These are phyloP conservation scores for Dendrophyllia cribrosa DNA, from an alignment of 64 coral and sea anemone species.

Conservation along the genomic window DNA sequence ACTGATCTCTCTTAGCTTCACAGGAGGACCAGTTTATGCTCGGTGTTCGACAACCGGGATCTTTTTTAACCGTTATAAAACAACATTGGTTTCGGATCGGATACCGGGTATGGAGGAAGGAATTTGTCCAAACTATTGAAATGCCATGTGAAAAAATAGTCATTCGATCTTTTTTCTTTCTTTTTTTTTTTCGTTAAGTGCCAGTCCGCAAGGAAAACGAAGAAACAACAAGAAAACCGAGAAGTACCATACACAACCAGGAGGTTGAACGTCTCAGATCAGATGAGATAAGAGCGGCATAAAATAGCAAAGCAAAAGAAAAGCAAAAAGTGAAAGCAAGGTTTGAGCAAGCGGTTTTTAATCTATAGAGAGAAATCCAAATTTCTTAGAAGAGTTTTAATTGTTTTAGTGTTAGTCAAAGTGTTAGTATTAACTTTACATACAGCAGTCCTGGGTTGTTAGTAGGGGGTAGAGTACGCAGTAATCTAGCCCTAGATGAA, in stretches of 20 bases:
- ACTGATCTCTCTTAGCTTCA: neutral
- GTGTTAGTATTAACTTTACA: constrained; percentile 45
- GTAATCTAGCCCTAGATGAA: constrained; percentile 19
- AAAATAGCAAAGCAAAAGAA: neutral
- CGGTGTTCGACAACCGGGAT: neutral
- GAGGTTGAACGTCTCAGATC: neutral
- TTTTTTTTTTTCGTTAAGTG: neutral
- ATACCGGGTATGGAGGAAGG: neutral
- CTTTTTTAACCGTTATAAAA: neutral
- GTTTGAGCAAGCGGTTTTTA: neutral
- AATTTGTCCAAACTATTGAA: neutral
- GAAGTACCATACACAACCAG: constrained; percentile 8
- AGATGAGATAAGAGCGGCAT: neutral
- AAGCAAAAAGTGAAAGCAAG: neutral
- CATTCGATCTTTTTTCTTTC: neutral
- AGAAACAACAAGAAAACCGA: constrained; percentile 31
- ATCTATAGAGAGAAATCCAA: neutral
- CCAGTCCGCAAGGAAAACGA: constrained; percentile 52
- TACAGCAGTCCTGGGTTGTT: constrained; percentile 56
- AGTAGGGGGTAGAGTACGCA: constrained; percentile 24
- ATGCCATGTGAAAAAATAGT: neutral
- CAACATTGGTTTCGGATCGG: neutral
- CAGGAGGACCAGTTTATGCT: constrained; percentile 3
- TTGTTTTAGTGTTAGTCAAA: neutral
- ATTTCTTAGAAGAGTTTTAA: neutral